Evolutionary conservation across 1,140 invertebrate species (phyloP).

Genomic region (Oncopodura yosiiana): DNA sequence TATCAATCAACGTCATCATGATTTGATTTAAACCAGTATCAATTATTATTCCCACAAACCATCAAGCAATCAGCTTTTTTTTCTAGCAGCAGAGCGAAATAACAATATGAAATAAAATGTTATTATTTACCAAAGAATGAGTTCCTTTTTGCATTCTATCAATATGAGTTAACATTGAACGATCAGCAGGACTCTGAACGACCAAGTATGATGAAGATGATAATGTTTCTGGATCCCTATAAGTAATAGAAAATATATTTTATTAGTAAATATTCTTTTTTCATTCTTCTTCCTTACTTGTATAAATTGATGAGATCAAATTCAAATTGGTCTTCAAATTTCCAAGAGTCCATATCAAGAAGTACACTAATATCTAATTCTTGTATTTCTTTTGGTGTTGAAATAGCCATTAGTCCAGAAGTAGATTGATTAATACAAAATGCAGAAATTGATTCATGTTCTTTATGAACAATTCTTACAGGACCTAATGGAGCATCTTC

Average conservation of each 20-base stretch:
- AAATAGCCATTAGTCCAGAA: constrained; percentile 70
- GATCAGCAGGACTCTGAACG: constrained; percentile 75
- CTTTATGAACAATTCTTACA: constrained; percentile 94
- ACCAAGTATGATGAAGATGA: constrained; percentile 75
- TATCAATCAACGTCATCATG: no score
- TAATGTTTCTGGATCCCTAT: constrained; percentile 52
- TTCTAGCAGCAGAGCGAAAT: no score
- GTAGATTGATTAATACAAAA: constrained; percentile 94
- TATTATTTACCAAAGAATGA: constrained; percentile 35
- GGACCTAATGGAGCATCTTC: constrained; percentile 51
- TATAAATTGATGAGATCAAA: constrained; percentile 80
- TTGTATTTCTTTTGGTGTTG: constrained; percentile 91
- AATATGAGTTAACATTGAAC: constrained; percentile 46
- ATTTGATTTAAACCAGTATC: no score
- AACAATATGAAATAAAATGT: no score
- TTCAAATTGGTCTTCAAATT: constrained; percentile 85
- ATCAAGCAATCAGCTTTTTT: no score
- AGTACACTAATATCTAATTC: constrained; percentile 92
- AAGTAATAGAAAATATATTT: constrained; percentile 25
- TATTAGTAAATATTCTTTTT: neutral
- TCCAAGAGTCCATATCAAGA: constrained; percentile 74
- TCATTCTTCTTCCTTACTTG: constrained; percentile 49
- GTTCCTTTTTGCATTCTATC: constrained; percentile 34
- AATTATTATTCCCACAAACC: no score
- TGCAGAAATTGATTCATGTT: constrained; percentile 94